These are phyloP conservation scores for Eupithecia insigniata DNA, from an alignment of 2,888 invertebrate species.

Conservation along the genomic window DNA sequence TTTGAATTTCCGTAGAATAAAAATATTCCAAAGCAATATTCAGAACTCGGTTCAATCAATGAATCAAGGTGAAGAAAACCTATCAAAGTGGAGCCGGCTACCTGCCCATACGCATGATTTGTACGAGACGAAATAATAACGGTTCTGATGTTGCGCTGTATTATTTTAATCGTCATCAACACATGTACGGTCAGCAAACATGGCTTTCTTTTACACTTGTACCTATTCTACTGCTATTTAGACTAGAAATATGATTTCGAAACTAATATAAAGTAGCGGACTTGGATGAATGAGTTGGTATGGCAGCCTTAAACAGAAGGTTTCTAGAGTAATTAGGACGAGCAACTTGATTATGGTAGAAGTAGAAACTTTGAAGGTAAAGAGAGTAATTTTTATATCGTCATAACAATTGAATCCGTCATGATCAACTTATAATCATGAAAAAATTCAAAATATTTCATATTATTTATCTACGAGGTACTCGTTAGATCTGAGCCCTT, in stretches of 20 bases:
- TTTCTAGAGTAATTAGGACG: neutral
- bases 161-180: conserved; percentile 76
- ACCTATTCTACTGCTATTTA: too few species aligned
- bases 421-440: neutral
- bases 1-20: neutral
- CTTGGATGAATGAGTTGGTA: neutral
- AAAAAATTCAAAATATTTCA: neutral
- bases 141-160: conserved; percentile 69
- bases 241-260: too few species aligned
- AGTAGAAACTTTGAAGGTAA: neutral
- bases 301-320: neutral
- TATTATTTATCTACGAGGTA: too few species aligned
- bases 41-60: conserved; percentile 18
- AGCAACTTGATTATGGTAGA: neutral
- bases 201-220: neutral
- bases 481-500: neutral
- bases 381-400: neutral
- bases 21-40: neutral
- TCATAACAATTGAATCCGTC: neutral
- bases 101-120: conserved; percentile 60
- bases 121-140: conserved; percentile 62
- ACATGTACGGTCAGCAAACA: conserved; percentile 57
- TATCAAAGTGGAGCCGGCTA: conserved; percentile 46
- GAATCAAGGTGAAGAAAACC: conserved; percentile 36
- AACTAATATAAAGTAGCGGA: too few species aligned